Evolutionary conservation across 2,888 invertebrate species (phyloP).

Genomic region (Athetis lepigone): DNA sequence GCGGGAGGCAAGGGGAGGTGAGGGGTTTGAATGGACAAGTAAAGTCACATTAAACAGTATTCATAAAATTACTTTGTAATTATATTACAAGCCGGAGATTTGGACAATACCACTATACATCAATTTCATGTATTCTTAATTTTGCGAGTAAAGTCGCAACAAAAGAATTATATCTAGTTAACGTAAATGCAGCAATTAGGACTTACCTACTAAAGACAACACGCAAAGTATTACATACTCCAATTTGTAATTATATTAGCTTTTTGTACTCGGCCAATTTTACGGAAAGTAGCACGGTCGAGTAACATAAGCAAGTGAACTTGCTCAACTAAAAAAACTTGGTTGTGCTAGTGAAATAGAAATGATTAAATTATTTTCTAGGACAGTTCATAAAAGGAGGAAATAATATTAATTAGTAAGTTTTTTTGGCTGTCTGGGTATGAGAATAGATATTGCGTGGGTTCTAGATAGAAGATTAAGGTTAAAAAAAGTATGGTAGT

Average conservation of each 20-base stretch:
- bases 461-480: constrained; percentile 31
- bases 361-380: constrained; percentile 32
- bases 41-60: too few relatives aligned
- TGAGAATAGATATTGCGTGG: constrained; percentile 11
- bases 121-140: background rate
- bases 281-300: constrained; percentile 38
- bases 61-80: too few relatives aligned
- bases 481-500: constrained; percentile 15
- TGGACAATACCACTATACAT: too few relatives aligned
- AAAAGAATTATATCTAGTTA: background rate
- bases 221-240: constrained; percentile 49
- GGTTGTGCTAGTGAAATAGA: constrained; percentile 3
- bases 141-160: constrained; percentile 5
- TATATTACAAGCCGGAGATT: too few relatives aligned
- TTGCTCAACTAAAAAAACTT: constrained; percentile 28
- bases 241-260: constrained; percentile 34
- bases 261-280: constrained; percentile 43
- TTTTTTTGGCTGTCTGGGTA: constrained; percentile 7
- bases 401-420: constrained; percentile 21
- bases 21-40: too few relatives aligned
- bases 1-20: too few relatives aligned
- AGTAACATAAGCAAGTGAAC: constrained; percentile 40
- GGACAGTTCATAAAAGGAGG: constrained; percentile 26
- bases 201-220: constrained; percentile 17
- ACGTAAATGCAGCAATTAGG: background rate